Percentiles rank a stretch among this genome's conserved stretches.
Conservation (phyloP, 1,140 invertebrate genomes). For the Mactra quadrangularis region DNA sequence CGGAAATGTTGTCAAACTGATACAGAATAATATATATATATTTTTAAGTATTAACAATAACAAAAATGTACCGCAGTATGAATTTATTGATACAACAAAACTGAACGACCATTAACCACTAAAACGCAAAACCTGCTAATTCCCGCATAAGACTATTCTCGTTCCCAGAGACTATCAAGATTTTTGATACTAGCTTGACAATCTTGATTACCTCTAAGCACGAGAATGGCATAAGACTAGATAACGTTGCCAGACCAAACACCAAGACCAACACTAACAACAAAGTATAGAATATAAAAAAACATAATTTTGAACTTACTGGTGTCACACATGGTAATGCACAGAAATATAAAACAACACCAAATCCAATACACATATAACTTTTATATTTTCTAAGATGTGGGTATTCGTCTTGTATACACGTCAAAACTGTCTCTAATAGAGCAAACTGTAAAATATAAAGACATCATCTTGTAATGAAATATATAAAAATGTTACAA, state of each 20-base stretch:
- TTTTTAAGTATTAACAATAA: not conserved
- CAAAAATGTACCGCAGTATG: not conserved
- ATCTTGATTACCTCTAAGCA: too few species aligned
- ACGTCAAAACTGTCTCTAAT: conserved; percentile 89
- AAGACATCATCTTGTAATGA: too few species aligned
- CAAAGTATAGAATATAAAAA: too few species aligned
- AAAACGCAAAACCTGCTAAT: too few species aligned
- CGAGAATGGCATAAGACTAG: too few species aligned
- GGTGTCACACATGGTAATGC: conserved; percentile 57
- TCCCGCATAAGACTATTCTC: too few species aligned
- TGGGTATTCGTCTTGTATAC: conserved; percentile 88
- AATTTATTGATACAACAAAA: not conserved
- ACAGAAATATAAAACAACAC: conserved; percentile 32
- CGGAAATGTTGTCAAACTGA: not conserved
- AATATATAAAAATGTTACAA: too few species aligned
- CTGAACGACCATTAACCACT: too few species aligned
- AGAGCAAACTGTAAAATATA: conserved; percentile 89
- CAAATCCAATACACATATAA: conserved; percentile 55
- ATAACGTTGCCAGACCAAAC: too few species aligned
- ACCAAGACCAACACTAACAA: too few species aligned
- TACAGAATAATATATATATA: not conserved
- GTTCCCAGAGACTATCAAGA: too few species aligned
- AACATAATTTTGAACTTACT: conserved; percentile 58
- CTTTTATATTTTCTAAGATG: conserved; percentile 82
- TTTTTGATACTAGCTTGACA: too few species aligned